Evolutionary conservation across 2,113 vertebrate genomes (phyloP).

Genomic region (Hystrix brachyura): DNA sequence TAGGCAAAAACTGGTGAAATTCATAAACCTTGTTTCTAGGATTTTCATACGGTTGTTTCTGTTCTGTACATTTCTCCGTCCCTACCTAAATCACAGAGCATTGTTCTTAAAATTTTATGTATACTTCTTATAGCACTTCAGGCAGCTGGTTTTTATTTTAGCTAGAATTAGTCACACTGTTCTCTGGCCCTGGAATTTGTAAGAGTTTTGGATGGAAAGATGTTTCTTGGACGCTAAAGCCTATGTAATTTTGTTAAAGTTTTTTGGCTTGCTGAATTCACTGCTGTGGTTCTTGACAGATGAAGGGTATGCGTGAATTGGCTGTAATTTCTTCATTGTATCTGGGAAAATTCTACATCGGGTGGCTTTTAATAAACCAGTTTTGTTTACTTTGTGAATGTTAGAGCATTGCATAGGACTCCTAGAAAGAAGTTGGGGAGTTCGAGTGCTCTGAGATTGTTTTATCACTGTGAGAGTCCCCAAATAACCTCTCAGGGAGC

Average conservation of each 20-base stretch:
- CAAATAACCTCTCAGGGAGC: background rate
- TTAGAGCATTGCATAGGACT: constrained; percentile 8
- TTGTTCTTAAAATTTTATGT: constrained; percentile 56
- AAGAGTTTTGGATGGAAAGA: constrained; percentile 75
- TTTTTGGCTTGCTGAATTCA: constrained; percentile 73
- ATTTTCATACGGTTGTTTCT: background rate
- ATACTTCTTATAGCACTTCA: constrained; percentile 33
- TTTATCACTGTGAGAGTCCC: background rate
- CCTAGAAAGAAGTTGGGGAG: background rate
- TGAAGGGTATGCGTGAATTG: constrained; percentile 68
- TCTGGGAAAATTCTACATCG: constrained; percentile 50
- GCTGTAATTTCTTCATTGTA: constrained; percentile 68
- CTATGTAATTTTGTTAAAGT: constrained; percentile 76
- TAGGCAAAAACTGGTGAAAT: constrained; percentile 3
- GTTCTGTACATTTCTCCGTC: background rate
- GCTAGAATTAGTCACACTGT: constrained; percentile 80
- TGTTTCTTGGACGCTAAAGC: constrained; percentile 74
- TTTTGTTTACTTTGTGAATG: constrained; percentile 57
- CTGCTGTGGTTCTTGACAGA: constrained; percentile 70
- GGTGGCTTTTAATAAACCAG: constrained; percentile 55
- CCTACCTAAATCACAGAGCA: background rate
- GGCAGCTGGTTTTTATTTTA: constrained; percentile 82
- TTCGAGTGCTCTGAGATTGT: background rate
- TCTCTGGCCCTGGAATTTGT: constrained; percentile 78
- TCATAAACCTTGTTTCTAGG: background rate